phyloP scores from a whole-genome alignment of 2,797 vertebrate species.

The Podargus strigoides region DNA sequence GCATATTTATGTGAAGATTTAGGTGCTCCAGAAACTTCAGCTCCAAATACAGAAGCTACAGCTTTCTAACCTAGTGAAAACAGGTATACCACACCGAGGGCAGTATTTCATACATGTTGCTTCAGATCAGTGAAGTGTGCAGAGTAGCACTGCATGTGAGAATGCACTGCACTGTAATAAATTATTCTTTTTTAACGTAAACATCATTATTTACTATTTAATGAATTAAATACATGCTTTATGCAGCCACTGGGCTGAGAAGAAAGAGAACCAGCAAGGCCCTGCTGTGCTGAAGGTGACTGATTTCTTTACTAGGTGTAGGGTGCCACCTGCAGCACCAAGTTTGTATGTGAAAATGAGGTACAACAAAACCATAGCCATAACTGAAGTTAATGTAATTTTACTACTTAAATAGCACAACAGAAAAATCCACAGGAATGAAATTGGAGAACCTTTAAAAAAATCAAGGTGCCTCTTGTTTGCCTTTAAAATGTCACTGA shows the following conservation, averaged over 20 bases:
- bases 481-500: not conserved
- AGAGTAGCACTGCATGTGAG: not conserved
- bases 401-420: not conserved
- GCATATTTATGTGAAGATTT: not conserved
- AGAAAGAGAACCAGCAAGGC: rapidly evolving
- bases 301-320: not conserved
- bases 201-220: not conserved
- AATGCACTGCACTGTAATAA: not conserved
- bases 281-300: not conserved
- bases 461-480: not conserved
- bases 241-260: not conserved
- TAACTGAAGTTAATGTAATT: not conserved
- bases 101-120: not conserved
- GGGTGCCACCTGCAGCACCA: constrained; percentile 50
- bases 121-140: not conserved
- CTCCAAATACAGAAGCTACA: not conserved
- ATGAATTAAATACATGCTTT: not conserved
- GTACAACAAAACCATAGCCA: not conserved
- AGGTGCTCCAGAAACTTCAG: not conserved
- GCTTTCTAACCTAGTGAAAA: not conserved
- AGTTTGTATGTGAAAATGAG: not conserved
- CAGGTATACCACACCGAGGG: rapidly evolving
- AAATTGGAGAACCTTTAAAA: not conserved
- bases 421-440: rapidly evolving
- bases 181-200: not conserved